Base-by-base conservation (phyloP, 1,140 invertebrate genomes). In the Plectrocnemia conspersa region DNA sequence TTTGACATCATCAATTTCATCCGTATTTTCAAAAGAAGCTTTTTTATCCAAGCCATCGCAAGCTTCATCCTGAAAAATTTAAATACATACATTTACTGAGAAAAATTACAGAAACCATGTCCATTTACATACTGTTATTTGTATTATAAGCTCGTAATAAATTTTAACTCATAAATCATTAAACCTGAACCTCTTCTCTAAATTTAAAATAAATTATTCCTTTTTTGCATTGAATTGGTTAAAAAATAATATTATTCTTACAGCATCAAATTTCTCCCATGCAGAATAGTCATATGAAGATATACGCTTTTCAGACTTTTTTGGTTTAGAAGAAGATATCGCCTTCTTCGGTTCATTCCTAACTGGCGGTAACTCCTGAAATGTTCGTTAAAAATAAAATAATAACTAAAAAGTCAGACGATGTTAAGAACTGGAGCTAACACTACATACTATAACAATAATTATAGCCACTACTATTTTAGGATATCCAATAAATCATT, bases 241-340 rank as follows among this genome's bases (percentile, higher is more conserved):
- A 45, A 29, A 25, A 29, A 22, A 23, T 61, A 11, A 13, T 48
- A 18, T 33, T 33, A 55, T 62, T 69, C 76, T 75, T 75, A 87
- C 83, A 65, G 79, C 82, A 80, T 91, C 85, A 80, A 85, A 89
- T 65, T 88, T 86, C 22, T 91, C 86, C 87, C 88, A 91, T 18
- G 82, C 71, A 23, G 71, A 54, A 67, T 89, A 89, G 72, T 91
- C 86, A 56, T 71, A 79, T 0, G 73, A 66, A 25, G 70, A 64
- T 38, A 79, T 78, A 56, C 75, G 68, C 49, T 68, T 66, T 67
- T 74, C 50, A 48, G 57, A 53, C 60, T 64, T 61, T 53, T 70
- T 71, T 58, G 65, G 63, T 40, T 13, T 69, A 56, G 65, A 62
- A 13, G 52, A 63, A 38, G 25, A 71, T 64, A 64, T 65, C 64